These are phyloP conservation scores for Nymphalis polychloros DNA, from an alignment of 2,888 invertebrate genomes.

Conservation along the genomic window DNA sequence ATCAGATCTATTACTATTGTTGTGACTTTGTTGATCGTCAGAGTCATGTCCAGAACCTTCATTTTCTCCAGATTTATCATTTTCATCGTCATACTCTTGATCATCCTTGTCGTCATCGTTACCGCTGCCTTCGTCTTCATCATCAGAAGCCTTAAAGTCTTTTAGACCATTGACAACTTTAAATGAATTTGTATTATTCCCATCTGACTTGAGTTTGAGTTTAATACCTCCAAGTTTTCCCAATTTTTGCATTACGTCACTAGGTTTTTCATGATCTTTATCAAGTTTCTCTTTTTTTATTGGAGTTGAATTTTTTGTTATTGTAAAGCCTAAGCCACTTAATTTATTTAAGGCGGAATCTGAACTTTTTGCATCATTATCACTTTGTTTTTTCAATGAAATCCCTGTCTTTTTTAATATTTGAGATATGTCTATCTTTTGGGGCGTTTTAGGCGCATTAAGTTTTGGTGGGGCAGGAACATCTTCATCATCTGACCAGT, in stretches of 20 bases:
- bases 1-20: conserved; percentile 47
- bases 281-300: conserved; percentile 65
- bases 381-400: conserved; percentile 62
- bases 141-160: conserved; percentile 72
- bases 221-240: conserved; percentile 74
- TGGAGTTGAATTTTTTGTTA: conserved; percentile 67
- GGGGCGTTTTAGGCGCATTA: conserved; percentile 55
- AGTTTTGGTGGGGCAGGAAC: conserved; percentile 47
- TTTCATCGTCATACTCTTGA: conserved; percentile 50
- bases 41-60: conserved; percentile 52
- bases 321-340: conserved; percentile 73
- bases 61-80: conserved; percentile 42
- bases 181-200: conserved; percentile 64
- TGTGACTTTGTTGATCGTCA: conserved; percentile 44
- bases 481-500: conserved; percentile 75
- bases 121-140: conserved; percentile 63
- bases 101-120: conserved; percentile 58
- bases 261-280: conserved; percentile 45
- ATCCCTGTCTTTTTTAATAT: conserved; percentile 67
- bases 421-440: conserved; percentile 73
- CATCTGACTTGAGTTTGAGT: conserved; percentile 73
- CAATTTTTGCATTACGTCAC: conserved; percentile 66
- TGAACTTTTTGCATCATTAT: conserved; percentile 50
- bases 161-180: conserved; percentile 74
- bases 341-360: conserved; percentile 68